A percentile compares a stretch with the other conserved stretches of the same genome.
These are phyloP conservation scores for Philereme vetulata DNA, from an alignment of 2,888 invertebrate genomes.

Conservation along the genomic window DNA sequence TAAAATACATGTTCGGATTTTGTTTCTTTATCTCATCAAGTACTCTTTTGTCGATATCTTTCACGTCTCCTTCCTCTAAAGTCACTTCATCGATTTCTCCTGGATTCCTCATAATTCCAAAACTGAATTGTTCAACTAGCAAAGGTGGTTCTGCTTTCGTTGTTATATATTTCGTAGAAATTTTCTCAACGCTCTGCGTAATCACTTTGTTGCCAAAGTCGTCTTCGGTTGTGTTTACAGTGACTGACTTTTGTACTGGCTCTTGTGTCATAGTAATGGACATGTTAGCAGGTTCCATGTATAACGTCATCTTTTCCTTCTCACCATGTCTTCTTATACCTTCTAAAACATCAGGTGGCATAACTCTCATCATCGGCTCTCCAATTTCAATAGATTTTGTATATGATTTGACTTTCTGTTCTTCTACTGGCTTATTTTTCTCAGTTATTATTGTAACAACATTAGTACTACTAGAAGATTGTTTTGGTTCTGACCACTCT, in stretches of 20 bases:
- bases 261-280: constrained; percentile 78
- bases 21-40: constrained; percentile 75
- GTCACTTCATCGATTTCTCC: constrained; percentile 66
- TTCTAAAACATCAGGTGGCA: constrained; percentile 77
- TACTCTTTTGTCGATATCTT: constrained; percentile 70
- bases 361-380: constrained; percentile 64
- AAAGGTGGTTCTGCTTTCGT: constrained; percentile 72
- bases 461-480: constrained; percentile 55
- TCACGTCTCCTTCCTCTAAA: constrained; percentile 74
- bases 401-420: constrained; percentile 64
- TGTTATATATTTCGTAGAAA: constrained; percentile 72
- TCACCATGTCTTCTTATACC: constrained; percentile 69
- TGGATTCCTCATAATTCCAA: constrained; percentile 71
- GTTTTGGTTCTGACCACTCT: constrained; percentile 69
- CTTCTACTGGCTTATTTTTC: constrained; percentile 62
- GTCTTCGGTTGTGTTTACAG: constrained; percentile 78
- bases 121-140: constrained; percentile 77
- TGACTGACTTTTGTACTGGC: constrained; percentile 77
- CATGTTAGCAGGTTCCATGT: constrained; percentile 76
- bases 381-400: constrained; percentile 82
- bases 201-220: constrained; percentile 79
- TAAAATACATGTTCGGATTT: constrained; percentile 77
- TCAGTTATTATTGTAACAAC: constrained; percentile 77
- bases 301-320: constrained; percentile 67
- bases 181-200: constrained; percentile 76